phyloP scores from a whole-genome alignment of 2,888 invertebrate genomes.

The Troides aeacus region DNA sequence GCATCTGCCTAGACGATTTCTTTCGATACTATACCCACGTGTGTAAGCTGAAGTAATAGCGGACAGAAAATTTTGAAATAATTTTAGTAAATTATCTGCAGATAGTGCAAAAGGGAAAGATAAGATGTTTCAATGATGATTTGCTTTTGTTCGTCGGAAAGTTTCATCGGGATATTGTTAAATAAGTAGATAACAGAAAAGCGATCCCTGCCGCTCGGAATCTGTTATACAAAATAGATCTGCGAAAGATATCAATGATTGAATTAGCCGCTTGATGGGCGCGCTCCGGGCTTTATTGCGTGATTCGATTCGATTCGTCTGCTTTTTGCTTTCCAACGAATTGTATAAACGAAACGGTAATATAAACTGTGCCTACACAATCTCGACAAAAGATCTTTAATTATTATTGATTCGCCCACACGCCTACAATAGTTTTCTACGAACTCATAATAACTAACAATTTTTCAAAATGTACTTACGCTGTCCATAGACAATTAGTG shows the following conservation, averaged over 20 bases:
- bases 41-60: no score
- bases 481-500: no score
- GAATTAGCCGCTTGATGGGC: slow-evolving; percentile 67
- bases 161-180: slow-evolving; percentile 24
- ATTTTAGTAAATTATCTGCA: no score
- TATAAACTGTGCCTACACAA: slow-evolving; percentile 4
- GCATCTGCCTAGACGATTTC: no score
- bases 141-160: slow-evolving; percentile 17
- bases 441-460: no score
- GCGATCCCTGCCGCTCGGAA: slow-evolving; percentile 46
- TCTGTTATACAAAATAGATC: slow-evolving; percentile 71
- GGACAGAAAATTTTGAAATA: no score
- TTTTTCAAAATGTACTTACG: no score
- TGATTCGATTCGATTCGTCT: slow-evolving; percentile 25
- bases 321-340: slow-evolving; percentile 21
- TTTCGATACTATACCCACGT: no score
- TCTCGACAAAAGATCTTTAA: no score
- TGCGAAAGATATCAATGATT: slow-evolving; percentile 71
- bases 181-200: slow-evolving; percentile 27
- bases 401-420: no score
- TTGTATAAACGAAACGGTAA: slow-evolving; percentile 12
- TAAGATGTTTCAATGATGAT: slow-evolving; percentile 3
- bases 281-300: slow-evolving; percentile 26
- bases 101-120: no score
- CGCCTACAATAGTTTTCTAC: no score